Base-by-base conservation (phyloP, 2,113 vertebrate species). In the Apteryx mantelli region DNA sequence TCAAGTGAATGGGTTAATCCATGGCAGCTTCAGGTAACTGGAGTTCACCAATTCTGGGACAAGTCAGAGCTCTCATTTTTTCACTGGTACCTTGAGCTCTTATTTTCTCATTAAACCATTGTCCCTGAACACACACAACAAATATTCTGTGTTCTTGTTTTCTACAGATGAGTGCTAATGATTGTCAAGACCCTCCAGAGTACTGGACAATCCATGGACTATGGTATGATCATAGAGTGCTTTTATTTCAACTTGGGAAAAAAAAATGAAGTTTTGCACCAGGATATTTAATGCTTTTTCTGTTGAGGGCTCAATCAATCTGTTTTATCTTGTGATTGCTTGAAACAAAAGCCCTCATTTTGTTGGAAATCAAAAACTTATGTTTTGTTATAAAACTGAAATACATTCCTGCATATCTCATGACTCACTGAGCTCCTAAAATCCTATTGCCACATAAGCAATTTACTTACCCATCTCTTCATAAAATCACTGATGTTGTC, bases 121-220 rank as follows among this genome's bases (percentile, higher is more conserved):
- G 22, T 36, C 30, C 7, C 9, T 66, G n/a, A 18, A 52, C 10
- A 56, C 14, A 18, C 46, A 18, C 5, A 92, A 88, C 14, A 89
- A 94, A 71, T 73, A 56, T 2, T 71, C 11, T 70, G 13, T 78
- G 8, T 26, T 70, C 93, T 77, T 92, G 4, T 90, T 94, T 79
- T 63, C 63, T 24, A 30, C 48, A 98, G 98, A 97, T 97, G 94
- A 61, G 13, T 75, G 53, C 53, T 25, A 82, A 97, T 19, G 86
- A 96, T 63, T 98, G 98, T 64, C 64, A 79, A 17, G 68, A 97
- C 40, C 97, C 98, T 8, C 98, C 97, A 12, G 75, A 97, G 17
- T 98, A 98, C 74, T 98, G 98, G 98, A 98, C 98, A 9, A 98
- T 98, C 53, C 98, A 98, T 24, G 98, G 98, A 50, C 52, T 98